Evolutionary conservation across 2,113 vertebrate species (phyloP).

Genomic region (Gallinago media): DNA sequence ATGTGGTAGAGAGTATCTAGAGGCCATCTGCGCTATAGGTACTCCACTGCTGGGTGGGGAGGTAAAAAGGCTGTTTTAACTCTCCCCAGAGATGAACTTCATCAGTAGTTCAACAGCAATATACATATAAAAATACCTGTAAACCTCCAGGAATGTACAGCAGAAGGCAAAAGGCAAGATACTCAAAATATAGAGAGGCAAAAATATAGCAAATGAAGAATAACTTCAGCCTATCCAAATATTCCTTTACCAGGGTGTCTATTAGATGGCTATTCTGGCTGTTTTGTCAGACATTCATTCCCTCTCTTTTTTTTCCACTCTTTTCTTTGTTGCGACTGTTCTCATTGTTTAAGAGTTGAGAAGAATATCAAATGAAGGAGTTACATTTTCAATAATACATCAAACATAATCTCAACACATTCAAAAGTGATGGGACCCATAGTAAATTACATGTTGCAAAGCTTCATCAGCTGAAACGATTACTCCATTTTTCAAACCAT

Average conservation of each 20-base stretch:
- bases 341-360: conserved; percentile 12
- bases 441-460: conserved; percentile 56
- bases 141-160: background rate
- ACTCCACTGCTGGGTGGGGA: too few species aligned
- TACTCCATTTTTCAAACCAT: conserved; percentile 52
- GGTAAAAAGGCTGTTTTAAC: background rate
- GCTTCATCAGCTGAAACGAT: conserved; percentile 63
- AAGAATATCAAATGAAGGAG: conserved; percentile 48
- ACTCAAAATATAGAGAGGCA: background rate
- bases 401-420: conserved; percentile 46
- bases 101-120: background rate
- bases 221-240: background rate
- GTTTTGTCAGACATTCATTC: background rate
- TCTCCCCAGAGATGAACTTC: accelerated
- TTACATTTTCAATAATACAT: conserved; percentile 49
- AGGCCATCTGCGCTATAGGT: background rate
- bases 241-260: background rate
- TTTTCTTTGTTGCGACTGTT: conserved; percentile 7
- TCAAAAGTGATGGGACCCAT: conserved; percentile 32
- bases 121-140: background rate
- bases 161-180: background rate
- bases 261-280: background rate
- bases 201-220: background rate
- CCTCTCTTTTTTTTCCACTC: background rate
- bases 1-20: background rate